These are phyloP conservation scores for rabbit (Oryctolagus cuniculus) DNA, from an alignment of 2,113 vertebrate genomes.

Conservation along the genomic window mOryCun1.1 NC_091453.1:78882501-78883000, in stretches of 20 bases:
- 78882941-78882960: neutral
- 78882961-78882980: conserved; percentile 43
- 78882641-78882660: too few species aligned
- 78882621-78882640: too few species aligned
- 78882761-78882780: too few species aligned
- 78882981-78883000: neutral
- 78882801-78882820: too few species aligned
- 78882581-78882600: conserved; percentile 6
- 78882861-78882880: neutral
- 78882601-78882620: too few species aligned
- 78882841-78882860: conserved; percentile 4
- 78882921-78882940: neutral
- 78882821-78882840: neutral
- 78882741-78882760: too few species aligned
- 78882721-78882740: too few species aligned
- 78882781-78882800: too few species aligned
- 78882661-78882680: too few species aligned
- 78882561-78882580: neutral
- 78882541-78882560: conserved; percentile 16
- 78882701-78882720: too few species aligned
- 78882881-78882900: neutral
- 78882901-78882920: neutral
- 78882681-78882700: too few species aligned
- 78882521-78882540: conserved; percentile 35
- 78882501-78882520: conserved; percentile 32